These are phyloP conservation scores for Porites australiensis DNA, from an alignment of 64 coral and sea anemone genomes.

Conservation along the genomic window DNA sequence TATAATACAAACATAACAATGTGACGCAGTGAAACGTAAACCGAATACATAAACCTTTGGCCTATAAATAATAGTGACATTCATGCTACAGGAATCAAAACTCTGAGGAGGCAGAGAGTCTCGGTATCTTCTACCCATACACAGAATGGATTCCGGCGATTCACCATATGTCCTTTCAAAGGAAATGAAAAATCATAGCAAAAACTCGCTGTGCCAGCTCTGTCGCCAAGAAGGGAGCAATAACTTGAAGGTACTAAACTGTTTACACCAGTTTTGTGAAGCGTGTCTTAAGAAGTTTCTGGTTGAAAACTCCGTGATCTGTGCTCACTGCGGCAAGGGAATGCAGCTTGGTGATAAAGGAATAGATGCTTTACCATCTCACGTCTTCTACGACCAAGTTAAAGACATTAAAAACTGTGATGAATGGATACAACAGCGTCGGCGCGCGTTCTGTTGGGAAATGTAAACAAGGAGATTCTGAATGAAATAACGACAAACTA, in stretches of 20 bases:
- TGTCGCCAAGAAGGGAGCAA: not conserved
- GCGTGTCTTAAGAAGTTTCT: slow-evolving; percentile 57
- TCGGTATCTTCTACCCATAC: not conserved
- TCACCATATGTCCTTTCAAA: not conserved
- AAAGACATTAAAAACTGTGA: slow-evolving; percentile 18
- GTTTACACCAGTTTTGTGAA: slow-evolving; percentile 57
- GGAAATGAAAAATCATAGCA: not conserved
- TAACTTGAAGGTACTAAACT: slow-evolving; percentile 53
- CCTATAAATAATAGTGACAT: not conserved
- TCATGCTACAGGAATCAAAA: too few species aligned
- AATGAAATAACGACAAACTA: too few species aligned
- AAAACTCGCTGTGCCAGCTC: slow-evolving; percentile 19
- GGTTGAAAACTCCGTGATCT: slow-evolving; percentile 16
- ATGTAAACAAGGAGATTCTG: not conserved
- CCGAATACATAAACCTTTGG: not conserved
- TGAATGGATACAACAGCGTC: slow-evolving; percentile 48
- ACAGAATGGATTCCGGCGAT: not conserved
- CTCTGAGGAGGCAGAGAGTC: too few species aligned
- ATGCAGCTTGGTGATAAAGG: slow-evolving; percentile 21
- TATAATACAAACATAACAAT: not conserved
- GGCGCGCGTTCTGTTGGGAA: slow-evolving; percentile 49
- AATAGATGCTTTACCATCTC: slow-evolving; percentile 43
- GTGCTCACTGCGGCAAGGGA: slow-evolving; percentile 1
- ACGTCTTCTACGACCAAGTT: slow-evolving; percentile 46
- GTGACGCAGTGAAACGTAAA: slow-evolving; percentile 44